Conservation (phyloP, 2,797 vertebrate genomes). For the Gymnothorax reevesii region DNA sequence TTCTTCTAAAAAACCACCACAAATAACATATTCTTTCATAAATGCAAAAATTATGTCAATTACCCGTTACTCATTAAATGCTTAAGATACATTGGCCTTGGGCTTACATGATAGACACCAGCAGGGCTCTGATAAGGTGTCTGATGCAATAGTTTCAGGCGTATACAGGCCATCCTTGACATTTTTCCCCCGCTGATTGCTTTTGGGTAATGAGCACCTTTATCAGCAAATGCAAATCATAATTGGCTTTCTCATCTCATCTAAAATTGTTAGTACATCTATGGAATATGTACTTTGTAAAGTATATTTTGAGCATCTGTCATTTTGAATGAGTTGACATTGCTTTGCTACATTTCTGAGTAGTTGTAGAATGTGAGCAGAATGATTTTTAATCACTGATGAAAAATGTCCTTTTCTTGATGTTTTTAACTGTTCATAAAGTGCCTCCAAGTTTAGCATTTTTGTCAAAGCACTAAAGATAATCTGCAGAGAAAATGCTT, state of each 20-base stretch:
- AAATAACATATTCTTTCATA: neutral
- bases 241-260: neutral
- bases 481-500: neutral
- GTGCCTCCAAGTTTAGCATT: neutral
- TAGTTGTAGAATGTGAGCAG: neutral
- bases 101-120: neutral
- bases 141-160: neutral
- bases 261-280: neutral
- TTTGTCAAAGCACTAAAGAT: neutral
- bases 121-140: neutral
- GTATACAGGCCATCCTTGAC: neutral
- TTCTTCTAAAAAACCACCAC: neutral
- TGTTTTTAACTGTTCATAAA: neutral
- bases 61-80: neutral
- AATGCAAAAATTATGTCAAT: neutral
- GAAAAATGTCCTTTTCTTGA: neutral
- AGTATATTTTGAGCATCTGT: neutral
- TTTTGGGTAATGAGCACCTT: neutral
- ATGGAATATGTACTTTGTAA: neutral
- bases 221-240: neutral
- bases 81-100: neutral
- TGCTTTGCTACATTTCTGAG: neutral
- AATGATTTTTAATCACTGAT: neutral
- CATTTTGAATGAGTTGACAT: neutral
- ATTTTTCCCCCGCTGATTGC: neutral